Percentiles rank a stretch among this genome's conserved stretches.
Conservation (phyloP, 2,797 vertebrate genomes). For the Pangasius sanitwongsei region DNA sequence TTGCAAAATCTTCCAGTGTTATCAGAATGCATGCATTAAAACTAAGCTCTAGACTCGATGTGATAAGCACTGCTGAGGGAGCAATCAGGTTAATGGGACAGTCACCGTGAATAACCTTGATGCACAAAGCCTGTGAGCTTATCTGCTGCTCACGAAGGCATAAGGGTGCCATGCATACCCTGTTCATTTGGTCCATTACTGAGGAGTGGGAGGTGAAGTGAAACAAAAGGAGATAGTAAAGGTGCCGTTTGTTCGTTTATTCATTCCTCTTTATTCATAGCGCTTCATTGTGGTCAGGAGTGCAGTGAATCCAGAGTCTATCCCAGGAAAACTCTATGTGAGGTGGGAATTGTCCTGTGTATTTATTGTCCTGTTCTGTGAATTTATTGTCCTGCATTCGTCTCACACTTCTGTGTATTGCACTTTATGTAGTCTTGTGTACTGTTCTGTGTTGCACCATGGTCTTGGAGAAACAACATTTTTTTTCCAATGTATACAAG, state of each 20-base stretch:
- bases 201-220: neutral
- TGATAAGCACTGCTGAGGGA: slow-evolving; percentile 3
- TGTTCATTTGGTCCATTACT: slow-evolving; percentile 19
- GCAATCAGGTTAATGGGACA: slow-evolving; percentile 15
- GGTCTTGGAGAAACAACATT: too few species aligned
- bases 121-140: slow-evolving; percentile 24
- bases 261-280: neutral
- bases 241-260: neutral
- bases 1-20: slow-evolving; percentile 1
- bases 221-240: slow-evolving; percentile 7
- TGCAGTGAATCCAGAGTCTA: neutral
- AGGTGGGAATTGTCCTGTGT: neutral
- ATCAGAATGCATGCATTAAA: slow-evolving; percentile 24
- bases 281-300: neutral
- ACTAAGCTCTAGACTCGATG: neutral
- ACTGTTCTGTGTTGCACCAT: too few species aligned
- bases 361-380: too few species aligned
- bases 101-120: slow-evolving; percentile 21
- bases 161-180: neutral
- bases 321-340: neutral
- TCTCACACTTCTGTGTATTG: too few species aligned
- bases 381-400: too few species aligned
- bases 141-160: slow-evolving; percentile 25
- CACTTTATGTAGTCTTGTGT: too few species aligned
- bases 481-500: too few species aligned